Base-by-base conservation (phyloP, 2,113 vertebrate genomes). In the Osmerus mordax region DNA sequence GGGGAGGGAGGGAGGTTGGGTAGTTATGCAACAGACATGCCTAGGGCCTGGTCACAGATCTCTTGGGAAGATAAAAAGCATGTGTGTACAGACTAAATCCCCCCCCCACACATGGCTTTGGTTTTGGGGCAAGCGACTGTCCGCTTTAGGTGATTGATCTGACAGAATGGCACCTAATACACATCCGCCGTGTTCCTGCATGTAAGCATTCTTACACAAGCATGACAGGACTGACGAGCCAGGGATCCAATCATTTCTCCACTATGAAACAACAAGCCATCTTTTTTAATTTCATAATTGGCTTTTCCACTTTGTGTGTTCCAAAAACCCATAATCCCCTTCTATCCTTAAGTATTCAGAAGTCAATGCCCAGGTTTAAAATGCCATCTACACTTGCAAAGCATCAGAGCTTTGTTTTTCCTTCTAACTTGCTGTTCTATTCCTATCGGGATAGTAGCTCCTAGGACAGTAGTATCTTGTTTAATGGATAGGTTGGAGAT, bases 11-110 rank as follows among this genome's bases (percentile, higher is more conserved):
- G 70, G 69, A 70, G 69, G 52, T 36, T 55, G 25, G 67, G 7
- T 54, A 70, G 80, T 89, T 90, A 82, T 88, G 82, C 83, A 92
- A 92, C 80, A 19, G 29, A 77, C 15, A 19, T 76, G 72, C 81
- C 78, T 61, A 77, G 18, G 70, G 74, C 76, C 55, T 23, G 23
- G 54, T 83, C 78, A 52, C 53, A 81, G 69, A 55, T 75, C 63
- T 77, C 65, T 71, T 73, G 68, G 56, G 55, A 77, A 78, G 83
- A 83, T 88, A 61, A 80, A 85, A 81, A 81, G 54, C 78, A 78
- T 82, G 72, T 81, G 66, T 73, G 73, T 75, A 67, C 64, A 60
- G 71, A 80, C 63, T 69, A 84, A 90, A 90, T 90, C 89, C 84
- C 25, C 84, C 25, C 25, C 58, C 36, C 64, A 81, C 90, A 91